Conservation (phyloP, 2,113 vertebrate species). For the Lepisosteus oculatus region DNA sequence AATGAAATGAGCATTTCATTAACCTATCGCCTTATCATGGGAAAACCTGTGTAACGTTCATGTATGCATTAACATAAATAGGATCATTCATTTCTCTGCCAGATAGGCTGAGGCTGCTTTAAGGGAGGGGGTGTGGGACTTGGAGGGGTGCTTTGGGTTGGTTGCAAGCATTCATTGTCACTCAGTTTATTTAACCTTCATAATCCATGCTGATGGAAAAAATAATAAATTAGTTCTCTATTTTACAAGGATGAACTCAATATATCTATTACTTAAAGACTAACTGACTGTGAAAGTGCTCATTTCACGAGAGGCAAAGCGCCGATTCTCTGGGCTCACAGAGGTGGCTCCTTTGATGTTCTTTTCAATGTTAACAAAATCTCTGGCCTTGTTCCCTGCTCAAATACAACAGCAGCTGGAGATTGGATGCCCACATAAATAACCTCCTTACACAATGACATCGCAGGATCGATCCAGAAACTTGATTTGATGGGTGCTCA, state of each 20-base stretch:
- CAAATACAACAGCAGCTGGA: constrained; percentile 95
- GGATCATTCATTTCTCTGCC: constrained; percentile 96
- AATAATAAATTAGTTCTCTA: constrained; percentile 98
- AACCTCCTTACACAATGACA: constrained; percentile 94
- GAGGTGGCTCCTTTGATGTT: constrained; percentile 91
- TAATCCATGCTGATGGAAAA: constrained; percentile 94
- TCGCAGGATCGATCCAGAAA: constrained; percentile 88
- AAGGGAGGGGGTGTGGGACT: constrained; percentile 41
- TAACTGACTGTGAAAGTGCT: constrained; percentile 98
- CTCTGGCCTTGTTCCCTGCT: constrained; percentile 94
- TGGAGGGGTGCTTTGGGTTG: constrained; percentile 44
- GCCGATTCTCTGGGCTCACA: constrained; percentile 80
- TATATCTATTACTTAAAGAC: constrained; percentile 99
- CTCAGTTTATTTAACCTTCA: constrained; percentile 97
- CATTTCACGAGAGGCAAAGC: constrained; percentile 82
- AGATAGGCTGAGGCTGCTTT: constrained; percentile 79
- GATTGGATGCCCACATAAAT: constrained; percentile 99
- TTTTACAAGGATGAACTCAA: constrained; percentile 99
- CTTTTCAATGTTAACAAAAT: constrained; percentile 98
- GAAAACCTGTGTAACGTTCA: constrained; percentile 99
- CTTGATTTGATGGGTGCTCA: constrained; percentile 93
- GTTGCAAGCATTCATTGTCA: constrained; percentile 79
- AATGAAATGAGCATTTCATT: constrained; percentile 99
- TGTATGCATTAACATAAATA: constrained; percentile 99
- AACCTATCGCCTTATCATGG: constrained; percentile 99